A percentile compares a stretch with the other conserved stretches of the same genome.
Conservation (phyloP, 2,797 vertebrate species). For the Huso huso region DNA sequence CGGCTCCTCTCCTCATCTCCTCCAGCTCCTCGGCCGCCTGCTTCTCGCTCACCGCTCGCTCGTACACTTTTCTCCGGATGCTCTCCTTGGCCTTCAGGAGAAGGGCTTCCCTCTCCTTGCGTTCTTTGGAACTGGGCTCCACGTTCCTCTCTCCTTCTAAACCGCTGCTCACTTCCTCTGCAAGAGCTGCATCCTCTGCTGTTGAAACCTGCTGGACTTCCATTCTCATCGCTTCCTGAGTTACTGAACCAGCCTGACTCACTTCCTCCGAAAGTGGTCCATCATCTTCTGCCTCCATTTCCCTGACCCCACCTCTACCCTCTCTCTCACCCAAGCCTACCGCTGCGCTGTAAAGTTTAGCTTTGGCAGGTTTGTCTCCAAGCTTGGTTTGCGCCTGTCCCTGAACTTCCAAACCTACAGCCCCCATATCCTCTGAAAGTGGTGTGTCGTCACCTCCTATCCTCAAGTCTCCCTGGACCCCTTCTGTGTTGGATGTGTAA, state of each 20-base stretch:
- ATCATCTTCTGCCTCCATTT: constrained; percentile 42
- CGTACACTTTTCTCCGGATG: constrained; percentile 62
- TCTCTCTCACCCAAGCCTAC: constrained; percentile 25
- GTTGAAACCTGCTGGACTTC: not conserved
- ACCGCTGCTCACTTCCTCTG: not conserved
- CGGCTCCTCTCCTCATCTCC: constrained; percentile 40
- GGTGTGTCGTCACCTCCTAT: constrained; percentile 14
- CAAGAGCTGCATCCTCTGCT: not conserved
- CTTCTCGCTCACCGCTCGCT: constrained; percentile 54
- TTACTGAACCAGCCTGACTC: constrained; percentile 14
- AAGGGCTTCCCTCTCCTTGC: constrained; percentile 42
- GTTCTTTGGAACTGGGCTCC: not conserved
- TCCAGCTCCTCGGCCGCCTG: constrained; percentile 59
- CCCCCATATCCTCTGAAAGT: not conserved
- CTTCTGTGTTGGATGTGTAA: too few species aligned
- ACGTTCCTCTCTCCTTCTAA: not conserved
- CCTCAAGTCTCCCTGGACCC: constrained; percentile 22
- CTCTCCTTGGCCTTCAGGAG: constrained; percentile 62
- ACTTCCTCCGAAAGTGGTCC: constrained; percentile 24
- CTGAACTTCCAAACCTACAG: not conserved
- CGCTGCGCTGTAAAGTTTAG: not conserved
- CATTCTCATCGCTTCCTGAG: not conserved
- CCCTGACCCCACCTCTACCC: constrained; percentile 44
- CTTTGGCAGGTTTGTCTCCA: not conserved
- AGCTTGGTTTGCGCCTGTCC: too few species aligned